Base-by-base conservation (phyloP, 2,113 vertebrate genomes). In the Atrichornis clamosus region DNA sequence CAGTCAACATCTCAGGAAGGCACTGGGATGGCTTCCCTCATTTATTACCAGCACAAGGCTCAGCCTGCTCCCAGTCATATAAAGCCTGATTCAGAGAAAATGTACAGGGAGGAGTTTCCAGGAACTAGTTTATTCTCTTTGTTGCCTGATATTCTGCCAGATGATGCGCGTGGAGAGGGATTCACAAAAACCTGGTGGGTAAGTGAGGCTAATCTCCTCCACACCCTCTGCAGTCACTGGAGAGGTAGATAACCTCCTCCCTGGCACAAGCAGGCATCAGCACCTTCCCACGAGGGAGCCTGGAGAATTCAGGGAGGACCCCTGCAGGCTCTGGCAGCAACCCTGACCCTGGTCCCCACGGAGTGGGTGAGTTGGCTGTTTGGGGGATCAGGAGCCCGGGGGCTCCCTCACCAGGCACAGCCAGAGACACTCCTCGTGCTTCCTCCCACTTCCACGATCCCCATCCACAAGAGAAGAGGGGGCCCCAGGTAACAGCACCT, bases 281-380 rank as follows among this genome's bases (percentile, higher is more conserved):
- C 30, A 18, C 49, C 49, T 94, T 92, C 41, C 62, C 65, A 44
- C 0, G 0, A 73, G 16, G n/a, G 11, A 75, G 18, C 15, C 42
- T 50, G 27, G 27, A 74, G 62, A 67, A 87, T 37, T 28, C 46
- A 41, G 10, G 23, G 37, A 27, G 67, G 37, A 52, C 2, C 21
- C 7, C 23, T 30, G 21, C 11, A 41, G 60, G 39, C 8, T 91
- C 60, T 24, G 20, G 49, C n/a, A 84, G 22, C 19, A 83, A 2
- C 11, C 12, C 24, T 65, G 19, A 4, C 11, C 4, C 24, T 35
- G 26, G 6, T 37, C 11, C 13, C 44, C 6, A 1, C 0, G 3
- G 14, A 14, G 8, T 0, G 3, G 9, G 12, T 0, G 2, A 74
- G 20, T 41, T 2, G 3, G 9, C 16, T 69, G 55, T 21, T 46